Evolutionary conservation across 2,113 vertebrate genomes (phyloP).

Genomic region (Gasterosteus nipponicus): DNA sequence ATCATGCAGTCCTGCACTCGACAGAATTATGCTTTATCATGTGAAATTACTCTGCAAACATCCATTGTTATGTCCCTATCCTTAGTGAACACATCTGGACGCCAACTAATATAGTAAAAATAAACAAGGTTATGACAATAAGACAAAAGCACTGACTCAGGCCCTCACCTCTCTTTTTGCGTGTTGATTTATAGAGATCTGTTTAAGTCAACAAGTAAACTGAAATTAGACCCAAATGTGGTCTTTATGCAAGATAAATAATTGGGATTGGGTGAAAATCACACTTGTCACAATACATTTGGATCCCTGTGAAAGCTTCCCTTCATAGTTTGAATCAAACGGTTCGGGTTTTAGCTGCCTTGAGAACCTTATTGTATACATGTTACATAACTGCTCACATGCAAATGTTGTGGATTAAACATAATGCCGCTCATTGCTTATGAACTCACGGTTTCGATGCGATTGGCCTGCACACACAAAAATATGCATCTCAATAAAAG

Average conservation of each 20-base stretch:
- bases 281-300: conserved; percentile 2
- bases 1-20: not conserved
- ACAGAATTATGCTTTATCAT: not conserved
- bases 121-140: conserved; percentile 4
- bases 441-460: not conserved
- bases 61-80: not conserved
- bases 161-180: not conserved
- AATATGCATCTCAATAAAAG: not conserved
- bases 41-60: not conserved
- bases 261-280: not conserved
- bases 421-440: conserved; percentile 16
- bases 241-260: not conserved
- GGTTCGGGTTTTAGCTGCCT: conserved; percentile 6
- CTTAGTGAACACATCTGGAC: not conserved
- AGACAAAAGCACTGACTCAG: not conserved
- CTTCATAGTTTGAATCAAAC: not conserved
- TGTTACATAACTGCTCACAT: conserved; percentile 42
- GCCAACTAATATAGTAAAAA: not conserved
- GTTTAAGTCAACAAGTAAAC: not conserved
- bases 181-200: not conserved
- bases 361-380: conserved; percentile 10
- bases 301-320: conserved; percentile 12
- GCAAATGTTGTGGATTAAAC: conserved; percentile 27
- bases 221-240: not conserved
- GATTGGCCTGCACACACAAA: not conserved